Percentiles rank a stretch among this genome's conserved stretches.
Evolutionary conservation across 2,797 vertebrate genomes (phyloP).

Genomic region (Sebastes oblongus): DNA sequence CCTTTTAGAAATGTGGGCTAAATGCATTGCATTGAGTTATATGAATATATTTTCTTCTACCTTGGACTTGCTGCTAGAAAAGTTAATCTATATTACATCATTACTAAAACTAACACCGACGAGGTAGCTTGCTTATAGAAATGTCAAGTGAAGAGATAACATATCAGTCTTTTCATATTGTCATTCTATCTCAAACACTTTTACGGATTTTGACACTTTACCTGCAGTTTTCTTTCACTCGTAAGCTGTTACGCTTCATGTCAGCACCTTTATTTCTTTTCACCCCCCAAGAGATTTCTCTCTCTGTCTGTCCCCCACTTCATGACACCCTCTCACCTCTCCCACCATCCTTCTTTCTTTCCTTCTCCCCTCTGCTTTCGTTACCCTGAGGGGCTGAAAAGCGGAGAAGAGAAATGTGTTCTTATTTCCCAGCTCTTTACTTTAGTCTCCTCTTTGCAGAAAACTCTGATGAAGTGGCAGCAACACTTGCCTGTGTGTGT

Average conservation of each 20-base stretch:
- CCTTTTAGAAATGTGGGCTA: background rate
- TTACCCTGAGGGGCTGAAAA: constrained; percentile 18
- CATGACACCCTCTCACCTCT: constrained; percentile 8
- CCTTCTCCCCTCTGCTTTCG: background rate
- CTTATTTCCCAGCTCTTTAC: constrained; percentile 24
- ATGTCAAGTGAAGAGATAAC: background rate
- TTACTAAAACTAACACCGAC: background rate
- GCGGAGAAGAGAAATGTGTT: constrained; percentile 6
- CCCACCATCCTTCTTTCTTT: background rate
- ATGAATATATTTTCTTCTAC: background rate
- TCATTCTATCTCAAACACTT: background rate
- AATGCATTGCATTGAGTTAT: background rate
- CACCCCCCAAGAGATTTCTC: background rate
- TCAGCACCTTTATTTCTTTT: background rate
- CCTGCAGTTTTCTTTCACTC: background rate
- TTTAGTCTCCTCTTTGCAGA: constrained; percentile 16
- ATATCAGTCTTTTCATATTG: background rate
- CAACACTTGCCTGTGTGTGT: constrained; percentile 36
- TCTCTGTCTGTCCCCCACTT: background rate
- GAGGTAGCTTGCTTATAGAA: background rate
- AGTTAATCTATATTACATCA: background rate
- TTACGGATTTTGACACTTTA: background rate
- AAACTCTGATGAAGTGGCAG: constrained; percentile 36
- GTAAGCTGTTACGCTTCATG: background rate
- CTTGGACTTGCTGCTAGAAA: background rate